Percentiles rank a stretch among this genome's conserved stretches.
Evolutionary conservation across 2,113 vertebrate genomes (phyloP).

Genomic region (Octodon degus): DNA sequence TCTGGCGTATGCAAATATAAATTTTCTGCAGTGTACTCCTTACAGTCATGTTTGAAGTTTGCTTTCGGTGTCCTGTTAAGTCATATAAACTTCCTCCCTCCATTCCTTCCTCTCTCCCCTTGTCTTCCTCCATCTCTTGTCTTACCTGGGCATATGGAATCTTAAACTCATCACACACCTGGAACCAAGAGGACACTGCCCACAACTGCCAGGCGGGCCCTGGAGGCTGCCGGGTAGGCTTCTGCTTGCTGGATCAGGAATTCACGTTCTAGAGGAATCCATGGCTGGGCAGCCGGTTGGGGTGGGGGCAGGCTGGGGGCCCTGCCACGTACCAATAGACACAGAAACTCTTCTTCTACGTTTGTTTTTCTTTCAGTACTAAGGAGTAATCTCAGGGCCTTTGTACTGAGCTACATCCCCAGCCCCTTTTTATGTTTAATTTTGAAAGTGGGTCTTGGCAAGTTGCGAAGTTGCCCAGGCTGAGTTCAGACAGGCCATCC

Average conservation of each 20-base stretch:
- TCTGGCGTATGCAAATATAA: conserved; percentile 47
- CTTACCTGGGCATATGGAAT: not conserved
- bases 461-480: too few relatives aligned
- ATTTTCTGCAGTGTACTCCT: not conserved
- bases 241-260: not conserved
- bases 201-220: not conserved
- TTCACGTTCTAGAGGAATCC: not conserved
- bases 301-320: not conserved
- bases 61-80: not conserved
- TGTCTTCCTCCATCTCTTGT: not conserved
- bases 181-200: not conserved
- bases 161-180: conserved; percentile 11
- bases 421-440: too few relatives aligned
- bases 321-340: not conserved
- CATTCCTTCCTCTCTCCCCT: not conserved
- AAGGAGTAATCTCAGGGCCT: too few relatives aligned
- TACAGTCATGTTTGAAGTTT: not conserved
- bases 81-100: not conserved
- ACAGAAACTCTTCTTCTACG: not conserved
- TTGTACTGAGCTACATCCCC: too few relatives aligned
- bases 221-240: not conserved
- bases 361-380: not conserved
- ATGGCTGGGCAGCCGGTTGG: not conserved
- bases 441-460: too few relatives aligned
- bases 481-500: too few relatives aligned